These are phyloP conservation scores for Anguilla pacifica DNA, from an alignment of 2,797 vertebrate genomes.

Conservation along the genomic window DNA sequence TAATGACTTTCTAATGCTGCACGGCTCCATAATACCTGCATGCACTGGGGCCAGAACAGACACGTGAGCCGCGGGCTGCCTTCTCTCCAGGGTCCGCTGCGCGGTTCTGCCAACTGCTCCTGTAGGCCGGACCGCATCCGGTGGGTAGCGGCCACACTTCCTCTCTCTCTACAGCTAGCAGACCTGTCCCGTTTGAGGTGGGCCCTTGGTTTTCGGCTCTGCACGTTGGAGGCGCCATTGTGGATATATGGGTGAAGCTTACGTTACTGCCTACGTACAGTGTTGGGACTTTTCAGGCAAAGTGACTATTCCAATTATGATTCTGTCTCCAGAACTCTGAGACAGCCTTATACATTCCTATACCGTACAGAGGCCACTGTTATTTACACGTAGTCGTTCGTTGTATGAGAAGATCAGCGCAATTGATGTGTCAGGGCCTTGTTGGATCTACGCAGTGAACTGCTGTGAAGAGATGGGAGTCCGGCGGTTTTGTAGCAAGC, in stretches of 20 bases:
- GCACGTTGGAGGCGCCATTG: background rate
- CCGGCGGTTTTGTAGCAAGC: background rate
- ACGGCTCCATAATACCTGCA: constrained; percentile 27
- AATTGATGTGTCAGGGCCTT: background rate
- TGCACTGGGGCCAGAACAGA: background rate
- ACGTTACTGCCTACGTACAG: background rate
- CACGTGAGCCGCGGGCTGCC: background rate
- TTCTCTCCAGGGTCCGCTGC: background rate
- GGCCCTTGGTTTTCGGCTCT: constrained; percentile 26
- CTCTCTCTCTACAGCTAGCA: constrained; percentile 20
- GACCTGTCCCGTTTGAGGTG: constrained; percentile 35
- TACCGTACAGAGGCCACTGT: background rate
- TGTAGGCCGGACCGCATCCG: constrained; percentile 18
- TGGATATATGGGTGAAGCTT: background rate
- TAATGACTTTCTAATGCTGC: constrained; percentile 62
- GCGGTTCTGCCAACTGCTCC: constrained; percentile 35
- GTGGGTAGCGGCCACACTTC: background rate
- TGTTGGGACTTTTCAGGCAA: background rate
- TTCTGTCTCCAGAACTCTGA: background rate
- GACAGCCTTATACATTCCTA: background rate
- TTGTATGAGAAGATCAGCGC: background rate
- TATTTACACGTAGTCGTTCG: background rate
- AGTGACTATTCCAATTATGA: background rate
- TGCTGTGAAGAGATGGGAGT: background rate
- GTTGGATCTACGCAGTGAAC: background rate